Conservation (phyloP, 1,140 invertebrate genomes). For the Pentalonia nigronervosa region DNA sequence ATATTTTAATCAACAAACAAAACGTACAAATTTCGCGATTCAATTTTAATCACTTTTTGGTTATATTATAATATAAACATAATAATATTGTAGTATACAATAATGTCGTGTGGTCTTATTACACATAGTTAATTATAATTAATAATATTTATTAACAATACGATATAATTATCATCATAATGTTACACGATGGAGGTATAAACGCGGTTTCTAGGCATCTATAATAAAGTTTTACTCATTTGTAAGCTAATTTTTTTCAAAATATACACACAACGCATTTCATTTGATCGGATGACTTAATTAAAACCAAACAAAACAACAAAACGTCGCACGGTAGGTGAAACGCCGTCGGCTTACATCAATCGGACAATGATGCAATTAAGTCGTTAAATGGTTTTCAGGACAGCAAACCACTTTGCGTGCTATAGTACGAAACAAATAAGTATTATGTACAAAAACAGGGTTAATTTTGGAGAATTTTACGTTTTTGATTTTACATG, state of each 20-base stretch:
- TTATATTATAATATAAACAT: conserved; percentile 6
- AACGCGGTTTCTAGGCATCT: not conserved
- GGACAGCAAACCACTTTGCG: not conserved
- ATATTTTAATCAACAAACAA: conserved; percentile 9
- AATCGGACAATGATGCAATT: not conserved
- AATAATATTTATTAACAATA: not conserved
- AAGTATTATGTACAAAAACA: not conserved
- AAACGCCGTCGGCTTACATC: not conserved
- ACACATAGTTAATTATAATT: not conserved
- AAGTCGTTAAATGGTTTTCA: not conserved
- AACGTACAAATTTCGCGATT: not conserved
- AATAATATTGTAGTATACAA: not conserved
- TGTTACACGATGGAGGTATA: not conserved
- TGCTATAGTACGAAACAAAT: not conserved
- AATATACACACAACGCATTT: not conserved
- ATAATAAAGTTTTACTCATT: not conserved
- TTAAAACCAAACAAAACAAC: not conserved
- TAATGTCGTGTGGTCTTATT: not conserved
- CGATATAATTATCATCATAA: not conserved
- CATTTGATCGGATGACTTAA: not conserved
- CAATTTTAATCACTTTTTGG: not conserved
- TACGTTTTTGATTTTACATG: not conserved
- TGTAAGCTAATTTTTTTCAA: not conserved
- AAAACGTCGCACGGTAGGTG: not conserved
- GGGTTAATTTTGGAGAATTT: not conserved